These are phyloP conservation scores for Archips xylosteana DNA, from an alignment of 2,888 invertebrate genomes.

Conservation along the genomic window DNA sequence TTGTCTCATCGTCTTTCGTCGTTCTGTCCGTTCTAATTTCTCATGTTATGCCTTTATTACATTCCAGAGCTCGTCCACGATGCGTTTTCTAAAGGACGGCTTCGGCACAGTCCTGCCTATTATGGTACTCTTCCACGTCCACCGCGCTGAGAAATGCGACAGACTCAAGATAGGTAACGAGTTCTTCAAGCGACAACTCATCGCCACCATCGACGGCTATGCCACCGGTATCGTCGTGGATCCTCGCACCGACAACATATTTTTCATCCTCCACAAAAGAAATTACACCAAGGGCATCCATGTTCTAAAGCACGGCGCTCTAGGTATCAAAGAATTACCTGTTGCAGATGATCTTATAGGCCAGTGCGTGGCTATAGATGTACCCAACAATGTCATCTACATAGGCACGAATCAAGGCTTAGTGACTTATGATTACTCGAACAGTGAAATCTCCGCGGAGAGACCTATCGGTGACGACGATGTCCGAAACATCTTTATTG, in stretches of 20 bases:
- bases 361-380: slow-evolving; percentile 74
- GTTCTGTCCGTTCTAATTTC: background rate
- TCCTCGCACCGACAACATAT: slow-evolving; percentile 72
- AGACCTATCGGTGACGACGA: slow-evolving; percentile 79
- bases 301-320: slow-evolving; percentile 70
- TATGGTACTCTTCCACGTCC: slow-evolving; percentile 46
- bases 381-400: slow-evolving; percentile 63
- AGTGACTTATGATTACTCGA: slow-evolving; percentile 70
- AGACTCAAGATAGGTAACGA: slow-evolving; percentile 72
- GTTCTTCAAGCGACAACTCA: slow-evolving; percentile 72
- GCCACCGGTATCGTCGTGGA: slow-evolving; percentile 74
- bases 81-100: slow-evolving; percentile 51
- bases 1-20: background rate
- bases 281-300: slow-evolving; percentile 79
- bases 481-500: slow-evolving; percentile 73
- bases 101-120: slow-evolving; percentile 49
- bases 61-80: slow-evolving; percentile 42
- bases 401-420: slow-evolving; percentile 79
- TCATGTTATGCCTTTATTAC: background rate
- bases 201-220: slow-evolving; percentile 76
- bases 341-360: slow-evolving; percentile 72
- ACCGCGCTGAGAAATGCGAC: slow-evolving; percentile 69
- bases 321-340: slow-evolving; percentile 72
- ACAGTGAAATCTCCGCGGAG: slow-evolving; percentile 70
- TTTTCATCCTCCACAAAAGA: slow-evolving; percentile 75